Percentiles rank a stretch among this genome's conserved stretches.
Evolutionary conservation across 2,888 invertebrate species (phyloP).

Genomic region (Drosophila falleni): DNA sequence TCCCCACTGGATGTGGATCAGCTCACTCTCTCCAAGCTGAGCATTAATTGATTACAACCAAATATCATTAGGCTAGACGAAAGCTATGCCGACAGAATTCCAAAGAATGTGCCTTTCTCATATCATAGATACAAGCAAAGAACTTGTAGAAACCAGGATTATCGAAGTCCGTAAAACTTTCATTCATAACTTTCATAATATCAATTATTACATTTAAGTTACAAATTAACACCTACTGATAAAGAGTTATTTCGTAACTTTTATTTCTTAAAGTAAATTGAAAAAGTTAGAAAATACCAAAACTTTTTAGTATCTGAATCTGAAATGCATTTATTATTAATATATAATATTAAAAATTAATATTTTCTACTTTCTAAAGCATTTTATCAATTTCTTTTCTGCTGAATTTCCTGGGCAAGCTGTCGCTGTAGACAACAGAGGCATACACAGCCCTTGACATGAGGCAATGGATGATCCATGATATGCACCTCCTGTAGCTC

Average conservation of each 20-base stretch:
- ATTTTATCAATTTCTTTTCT: conserved; percentile 13
- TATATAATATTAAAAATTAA: neutral
- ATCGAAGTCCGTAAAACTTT: too few relatives aligned
- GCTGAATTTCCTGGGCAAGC: conserved; percentile 41
- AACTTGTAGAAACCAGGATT: neutral
- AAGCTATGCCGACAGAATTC: neutral
- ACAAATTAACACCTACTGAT: too few relatives aligned
- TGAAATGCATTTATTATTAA: neutral
- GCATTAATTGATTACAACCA: conserved; percentile 36
- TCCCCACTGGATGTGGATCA: conserved; percentile 55
- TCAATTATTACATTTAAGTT: too few relatives aligned
- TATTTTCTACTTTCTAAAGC: neutral
- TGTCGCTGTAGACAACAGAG: conserved; percentile 61
- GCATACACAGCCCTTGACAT: conserved; percentile 58
- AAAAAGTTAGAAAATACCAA: neutral
- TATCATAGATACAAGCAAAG: neutral
- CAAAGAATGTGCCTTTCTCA: neutral
- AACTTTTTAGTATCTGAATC: too few relatives aligned
- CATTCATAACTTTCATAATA: too few relatives aligned
- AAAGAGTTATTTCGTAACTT: too few relatives aligned
- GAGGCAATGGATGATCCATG: conserved; percentile 39
- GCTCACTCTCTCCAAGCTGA: conserved; percentile 49
- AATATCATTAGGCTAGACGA: neutral
- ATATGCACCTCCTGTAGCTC: conserved; percentile 64
- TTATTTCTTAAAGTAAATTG: neutral